Evolutionary conservation across 2,797 vertebrate species (phyloP), one percentile per base, ranked within the genome.

Genomic region (Phylloscopus collybita): DNA sequence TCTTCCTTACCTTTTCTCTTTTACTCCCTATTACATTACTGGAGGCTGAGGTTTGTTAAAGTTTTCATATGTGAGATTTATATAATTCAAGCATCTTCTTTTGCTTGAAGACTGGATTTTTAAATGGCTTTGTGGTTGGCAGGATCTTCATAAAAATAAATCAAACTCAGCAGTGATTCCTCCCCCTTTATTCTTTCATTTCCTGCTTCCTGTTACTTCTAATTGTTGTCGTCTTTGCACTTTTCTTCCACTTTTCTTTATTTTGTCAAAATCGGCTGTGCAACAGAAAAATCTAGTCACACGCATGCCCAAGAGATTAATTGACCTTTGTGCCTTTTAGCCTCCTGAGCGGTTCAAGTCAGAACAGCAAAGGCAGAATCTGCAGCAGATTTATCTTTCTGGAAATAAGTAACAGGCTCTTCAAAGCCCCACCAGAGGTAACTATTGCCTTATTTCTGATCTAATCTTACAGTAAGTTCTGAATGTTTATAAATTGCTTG

Each of bases 261-360:
- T 76, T 92, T 60, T 47, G 11, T 67, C 38, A 36, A 56, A 89
- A 70, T 7, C 56, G n/a, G n/a, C 79, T 45, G 56, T 23, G 19
- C 30, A 59, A 66, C 14, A 71, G 59, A 87, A 53, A 78, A 79
- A 42, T 34, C 50, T 80, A 57, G 34, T 40, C 34, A 79, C 8
- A 30, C 73, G 57, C 22, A 42, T 13, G 11, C 64, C 69, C 42
- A 56, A 83, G 79, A 74, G 93, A 73, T 88, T 80, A 78, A 67
- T 9, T 91, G 87, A 88, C 69, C 90, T 95, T 85, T 88, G 86
- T 73, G 34, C 87, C 36, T 83, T 60, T 81, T 57, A 90, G n/a
- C 47, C 22, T 86, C 62, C 40, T 16, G 42, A 76, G 69, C 60
- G 74, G 54, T 50, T 80, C 20, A 69, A 62, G 16, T 65, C 42